These are phyloP conservation scores for Myodes glareolus DNA, from an alignment of 2,113 vertebrate species.

Conservation along the genomic window DNA sequence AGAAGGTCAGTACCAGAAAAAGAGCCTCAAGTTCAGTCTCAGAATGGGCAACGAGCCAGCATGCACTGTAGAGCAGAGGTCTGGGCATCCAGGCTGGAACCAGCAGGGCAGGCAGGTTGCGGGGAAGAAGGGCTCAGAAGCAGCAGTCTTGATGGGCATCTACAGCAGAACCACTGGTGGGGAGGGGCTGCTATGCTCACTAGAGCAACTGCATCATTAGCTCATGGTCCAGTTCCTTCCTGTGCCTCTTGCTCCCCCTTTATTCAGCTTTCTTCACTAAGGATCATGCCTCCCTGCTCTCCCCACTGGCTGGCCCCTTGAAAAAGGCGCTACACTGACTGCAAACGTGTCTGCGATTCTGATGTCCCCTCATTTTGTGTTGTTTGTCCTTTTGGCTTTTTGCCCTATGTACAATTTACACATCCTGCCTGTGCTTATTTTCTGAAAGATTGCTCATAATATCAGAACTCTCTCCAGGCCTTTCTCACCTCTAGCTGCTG, in stretches of 20 bases:
- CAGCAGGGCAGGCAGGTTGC: not conserved
- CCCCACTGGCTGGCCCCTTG: no score
- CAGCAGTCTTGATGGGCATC: not conserved
- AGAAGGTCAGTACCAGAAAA: not conserved
- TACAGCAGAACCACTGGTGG: no score
- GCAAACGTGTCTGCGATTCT: not conserved
- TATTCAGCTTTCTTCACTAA: not conserved
- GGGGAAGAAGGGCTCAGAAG: no score
- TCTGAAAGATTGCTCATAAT: not conserved
- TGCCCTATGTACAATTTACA: not conserved
- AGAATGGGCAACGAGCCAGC: not conserved
- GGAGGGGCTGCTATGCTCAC: not conserved
- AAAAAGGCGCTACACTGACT: no score
- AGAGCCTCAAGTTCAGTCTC: not conserved
- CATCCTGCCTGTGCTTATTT: not conserved
- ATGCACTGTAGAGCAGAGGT: not conserved
- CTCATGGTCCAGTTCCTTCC: rapidly evolving
- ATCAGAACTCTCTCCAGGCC: not conserved
- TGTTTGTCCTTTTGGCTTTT: not conserved
- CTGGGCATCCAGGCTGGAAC: not conserved
- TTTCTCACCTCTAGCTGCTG: not conserved
- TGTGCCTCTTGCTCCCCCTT: not conserved
- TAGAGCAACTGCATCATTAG: not conserved
- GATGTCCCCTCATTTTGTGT: not conserved
- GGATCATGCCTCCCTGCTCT: no score